These are phyloP conservation scores for Diglossa brunneiventris DNA, from an alignment of 2,113 vertebrate genomes.

Conservation along the genomic window DNA sequence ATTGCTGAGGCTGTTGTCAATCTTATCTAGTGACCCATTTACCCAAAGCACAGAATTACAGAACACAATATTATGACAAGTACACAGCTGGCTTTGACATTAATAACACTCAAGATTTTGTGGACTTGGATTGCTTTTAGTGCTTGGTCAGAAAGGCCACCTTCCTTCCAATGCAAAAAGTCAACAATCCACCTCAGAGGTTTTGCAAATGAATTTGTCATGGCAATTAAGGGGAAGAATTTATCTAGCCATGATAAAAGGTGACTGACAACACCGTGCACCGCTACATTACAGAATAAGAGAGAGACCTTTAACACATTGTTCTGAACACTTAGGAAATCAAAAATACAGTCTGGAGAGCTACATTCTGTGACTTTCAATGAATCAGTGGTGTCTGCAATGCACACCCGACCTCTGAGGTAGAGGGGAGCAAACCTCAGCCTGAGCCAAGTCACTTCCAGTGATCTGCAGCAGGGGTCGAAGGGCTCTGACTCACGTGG, in stretches of 20 bases:
- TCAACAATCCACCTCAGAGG: background rate
- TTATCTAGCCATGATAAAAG: background rate
- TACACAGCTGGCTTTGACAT: background rate
- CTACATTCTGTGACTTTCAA: background rate
- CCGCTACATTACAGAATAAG: background rate
- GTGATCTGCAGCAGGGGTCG: background rate
- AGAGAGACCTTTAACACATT: background rate
- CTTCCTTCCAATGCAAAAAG: background rate
- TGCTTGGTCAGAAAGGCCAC: background rate
- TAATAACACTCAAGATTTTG: background rate
- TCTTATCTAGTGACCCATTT: slow-evolving; percentile 59
- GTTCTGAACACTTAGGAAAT: slow-evolving; percentile 15
- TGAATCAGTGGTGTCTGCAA: slow-evolving; percentile 25
- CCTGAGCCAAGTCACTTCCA: background rate
- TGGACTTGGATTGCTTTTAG: background rate
- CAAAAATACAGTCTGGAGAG: slow-evolving; percentile 28
- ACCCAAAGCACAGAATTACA: slow-evolving; percentile 27
- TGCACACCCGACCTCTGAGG: background rate
- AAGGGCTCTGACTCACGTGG: background rate
- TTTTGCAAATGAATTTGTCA: slow-evolving; percentile 34
- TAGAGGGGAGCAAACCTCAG: too few species aligned
- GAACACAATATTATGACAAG: slow-evolving; percentile 9
- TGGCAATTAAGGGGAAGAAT: slow-evolving; percentile 34
- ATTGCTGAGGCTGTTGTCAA: slow-evolving; percentile 33
- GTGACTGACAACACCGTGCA: background rate